Base-by-base conservation (phyloP, 2,797 vertebrate genomes). In the Nyctalus aviator region DNA sequence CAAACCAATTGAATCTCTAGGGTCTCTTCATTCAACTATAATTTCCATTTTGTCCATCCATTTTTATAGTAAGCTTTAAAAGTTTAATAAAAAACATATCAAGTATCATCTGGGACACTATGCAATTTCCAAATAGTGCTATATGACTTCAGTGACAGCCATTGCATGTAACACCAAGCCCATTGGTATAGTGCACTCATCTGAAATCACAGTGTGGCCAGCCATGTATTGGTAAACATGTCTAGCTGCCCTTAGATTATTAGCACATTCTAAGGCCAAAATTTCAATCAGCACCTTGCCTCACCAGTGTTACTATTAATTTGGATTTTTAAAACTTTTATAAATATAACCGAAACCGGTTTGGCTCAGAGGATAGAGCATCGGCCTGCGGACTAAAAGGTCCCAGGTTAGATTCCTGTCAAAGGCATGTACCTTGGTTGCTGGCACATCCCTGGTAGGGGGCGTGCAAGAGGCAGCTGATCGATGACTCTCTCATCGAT, bases 51-150 rank as follows among this genome's bases (percentile, higher is more conserved):
- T 88, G 84, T 64, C n/a, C 25, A 81, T 68, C 32, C 8, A 66
- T 75, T 64, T 83, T 85, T 82, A 86, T 81, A 53, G 57, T n/a
- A 85, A 90, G 30, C 41, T 92, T 90, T 41, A 84, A 88, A 82
- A n/a, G 25, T 91, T 73, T 77, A 84, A 91, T 78, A 41, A 72
- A 88, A 90, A 64, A 32, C 5, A 23, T 37, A 30, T 72, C 13
- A 72, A 68, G 3, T 72, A 35, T 90, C 68, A 77, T n/a, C 25
- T 62, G 17, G 46, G 91, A 93, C 48, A 78, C 25, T 44, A 0
- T 27, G 27, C 73, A 69, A 77, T 73, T 94, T 85, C 82, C 73
- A 93, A 69, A 59, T 32, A 55, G 6, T 78, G 37, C 90, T 64
- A 15, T 44, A 46, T 25, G 35, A 27, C 48, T 62, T 92, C 50